A percentile compares a stretch with the other conserved stretches of the same genome.
These are phyloP conservation scores for Tinamus guttatus DNA, from an alignment of 2,113 vertebrate genomes.

Conservation along the genomic window DNA sequence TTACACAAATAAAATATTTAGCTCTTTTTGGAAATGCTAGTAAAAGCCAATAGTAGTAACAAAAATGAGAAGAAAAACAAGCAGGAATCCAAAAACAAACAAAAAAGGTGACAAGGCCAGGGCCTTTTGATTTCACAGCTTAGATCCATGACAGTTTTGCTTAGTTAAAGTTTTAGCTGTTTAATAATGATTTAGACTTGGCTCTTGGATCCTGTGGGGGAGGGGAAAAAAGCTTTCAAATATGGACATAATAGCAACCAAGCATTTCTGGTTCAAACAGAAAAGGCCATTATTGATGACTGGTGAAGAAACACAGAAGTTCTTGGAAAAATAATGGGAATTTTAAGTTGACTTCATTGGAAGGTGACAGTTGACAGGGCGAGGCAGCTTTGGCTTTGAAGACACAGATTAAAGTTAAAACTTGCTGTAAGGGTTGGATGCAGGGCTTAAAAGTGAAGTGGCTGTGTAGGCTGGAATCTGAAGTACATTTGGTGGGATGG, in stretches of 20 bases:
- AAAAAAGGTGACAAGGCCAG: background rate
- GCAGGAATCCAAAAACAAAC: too few species aligned
- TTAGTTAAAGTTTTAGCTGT: background rate
- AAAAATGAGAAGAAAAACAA: background rate
- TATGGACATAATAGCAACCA: fast-evolving
- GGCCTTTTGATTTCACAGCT: background rate
- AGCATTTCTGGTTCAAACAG: background rate
- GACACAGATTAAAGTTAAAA: background rate
- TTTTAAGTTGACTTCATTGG: background rate
- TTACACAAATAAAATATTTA: background rate
- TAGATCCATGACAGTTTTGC: background rate
- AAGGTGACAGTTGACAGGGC: background rate
- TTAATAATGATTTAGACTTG: background rate
- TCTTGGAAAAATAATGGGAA: background rate
- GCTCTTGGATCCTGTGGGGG: background rate
- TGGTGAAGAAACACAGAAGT: background rate
- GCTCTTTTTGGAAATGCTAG: fast-evolving
- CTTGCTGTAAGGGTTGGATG: background rate
- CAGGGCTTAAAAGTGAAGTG: background rate
- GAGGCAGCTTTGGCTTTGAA: background rate
- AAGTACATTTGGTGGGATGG: background rate
- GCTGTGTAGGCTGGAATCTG: background rate
- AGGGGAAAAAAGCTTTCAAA: background rate
- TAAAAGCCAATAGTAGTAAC: background rate
- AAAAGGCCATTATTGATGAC: background rate